Conservation (phyloP, 92 coral and sea anemone genomes). For the Montipora capitata region DNA sequence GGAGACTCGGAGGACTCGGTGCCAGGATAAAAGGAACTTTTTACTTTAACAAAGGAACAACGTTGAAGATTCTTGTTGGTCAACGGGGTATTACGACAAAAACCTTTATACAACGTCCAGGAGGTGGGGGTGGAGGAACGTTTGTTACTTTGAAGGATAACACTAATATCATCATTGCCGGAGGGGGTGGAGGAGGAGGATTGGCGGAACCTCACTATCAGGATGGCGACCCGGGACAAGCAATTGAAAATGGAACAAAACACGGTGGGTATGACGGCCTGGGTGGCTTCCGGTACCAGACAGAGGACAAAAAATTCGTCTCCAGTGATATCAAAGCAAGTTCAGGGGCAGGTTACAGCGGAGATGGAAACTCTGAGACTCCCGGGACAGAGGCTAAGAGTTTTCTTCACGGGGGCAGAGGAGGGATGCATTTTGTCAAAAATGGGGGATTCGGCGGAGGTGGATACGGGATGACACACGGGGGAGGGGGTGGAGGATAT, state of each 20-base stretch:
- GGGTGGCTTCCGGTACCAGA: conserved; percentile 70
- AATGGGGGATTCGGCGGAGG: conserved; percentile 99
- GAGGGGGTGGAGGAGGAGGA: conserved; percentile 95
- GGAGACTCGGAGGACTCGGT: conserved; percentile 87
- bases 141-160: conserved; percentile 79
- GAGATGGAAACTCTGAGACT: conserved; percentile 38
- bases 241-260: conserved; percentile 71
- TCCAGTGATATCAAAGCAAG: conserved; percentile 39
- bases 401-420: conserved; percentile 74
- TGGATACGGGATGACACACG: conserved; percentile 83
- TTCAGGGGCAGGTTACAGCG: conserved; percentile 80
- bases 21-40: conserved; percentile 83
- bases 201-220: conserved; percentile 18
- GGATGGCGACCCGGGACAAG: conserved; percentile 91
- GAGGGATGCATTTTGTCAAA: conserved; percentile 20
- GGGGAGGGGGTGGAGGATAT: conserved; percentile 99
- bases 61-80: conserved; percentile 82
- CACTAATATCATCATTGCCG: conserved; percentile 82
- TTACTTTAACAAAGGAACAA: conserved; percentile 51
- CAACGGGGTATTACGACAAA: conserved; percentile 69
- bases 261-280: conserved; percentile 67
- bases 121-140: conserved; percentile 93
- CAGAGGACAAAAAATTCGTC: conserved; percentile 22
- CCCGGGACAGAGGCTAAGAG: conserved; percentile 38
- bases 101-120: conserved; percentile 48